Evolutionary conservation across 2,113 vertebrate genomes (phyloP), one percentile per base, ranked within the genome.

Genomic region (Chionodraco myersi): DNA sequence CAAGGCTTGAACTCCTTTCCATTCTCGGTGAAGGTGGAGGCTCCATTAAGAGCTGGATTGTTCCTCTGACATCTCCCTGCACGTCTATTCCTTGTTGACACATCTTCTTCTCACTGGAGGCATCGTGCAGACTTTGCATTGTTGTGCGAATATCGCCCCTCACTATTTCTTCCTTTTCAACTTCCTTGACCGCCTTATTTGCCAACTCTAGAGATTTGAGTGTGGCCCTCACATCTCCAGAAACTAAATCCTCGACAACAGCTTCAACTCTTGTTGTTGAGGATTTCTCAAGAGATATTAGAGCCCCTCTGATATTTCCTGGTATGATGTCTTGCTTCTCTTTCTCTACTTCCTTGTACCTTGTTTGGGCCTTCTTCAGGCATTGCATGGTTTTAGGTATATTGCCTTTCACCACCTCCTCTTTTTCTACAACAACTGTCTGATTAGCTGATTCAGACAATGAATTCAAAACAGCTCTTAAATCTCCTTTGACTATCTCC

Each of bases 281-380:
- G 34, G 95, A 95, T 86, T 96, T 96, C 92, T 97, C 96, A 65
- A 98, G 94, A 13, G 95, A 96, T 82, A 94, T 93, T 69, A 96
- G 92, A 23, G 96, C 89, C 75, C 93, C 95, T 88, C 94, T 96
- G 79, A 97, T 95, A 88, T 97, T 95, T 54, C 93, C 95, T 66
- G 93, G 93, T 63, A 96, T 85, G 15, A 94, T 94, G 87, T 95
- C 93, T 54, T 95, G 91, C 83, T 96, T 96, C 74, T 96, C 94
- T 65, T 96, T 96, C 74, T 96, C 94, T 65, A 92, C 73, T 74
- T 95, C 95, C 90, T 93, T 95, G 84, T 90, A 78, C 34, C 44
- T 86, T 64, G 87, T 82, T 49, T 92, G 95, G 79, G 96, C 94
- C 85, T 93, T 95, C 78, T 95, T 92, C 60, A 97, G 92, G 89